These are phyloP conservation scores for Orchestes rusci DNA, from an alignment of 2,888 invertebrate genomes.

Conservation along the genomic window DNA sequence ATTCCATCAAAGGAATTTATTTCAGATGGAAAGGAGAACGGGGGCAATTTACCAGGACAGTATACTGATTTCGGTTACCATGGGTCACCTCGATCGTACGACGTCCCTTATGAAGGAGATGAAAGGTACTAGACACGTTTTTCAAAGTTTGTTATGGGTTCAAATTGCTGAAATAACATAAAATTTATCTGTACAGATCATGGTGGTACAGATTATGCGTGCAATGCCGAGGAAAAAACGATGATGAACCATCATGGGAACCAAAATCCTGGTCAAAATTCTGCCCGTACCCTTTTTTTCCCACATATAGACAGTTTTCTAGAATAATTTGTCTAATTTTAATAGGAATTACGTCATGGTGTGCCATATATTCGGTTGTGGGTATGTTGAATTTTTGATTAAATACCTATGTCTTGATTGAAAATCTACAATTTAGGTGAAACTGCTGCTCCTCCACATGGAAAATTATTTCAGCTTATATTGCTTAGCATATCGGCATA, in stretches of 20 bases:
- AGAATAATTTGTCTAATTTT: conserved; percentile 64
- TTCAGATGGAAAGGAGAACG: conserved; percentile 19
- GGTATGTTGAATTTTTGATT: conserved; percentile 6
- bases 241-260: conserved; percentile 64
- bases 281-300: conserved; percentile 79
- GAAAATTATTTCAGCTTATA: conserved; percentile 71
- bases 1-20: conserved; percentile 6
- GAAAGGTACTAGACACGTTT: too few species aligned
- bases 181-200: conserved; percentile 48
- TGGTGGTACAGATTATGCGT: conserved; percentile 78
- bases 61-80: background rate
- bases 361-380: conserved; percentile 49
- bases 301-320: conserved; percentile 74
- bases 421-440: conserved; percentile 45
- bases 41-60: conserved; percentile 9
- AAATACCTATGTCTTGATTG: background rate
- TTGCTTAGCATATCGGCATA: conserved; percentile 67
- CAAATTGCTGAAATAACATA: conserved; percentile 1
- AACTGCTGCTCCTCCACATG: conserved; percentile 75
- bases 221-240: conserved; percentile 66
- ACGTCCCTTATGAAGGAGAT: background rate
- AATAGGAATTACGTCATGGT: conserved; percentile 68
- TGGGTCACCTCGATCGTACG: background rate
- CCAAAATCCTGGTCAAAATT: conserved; percentile 71
- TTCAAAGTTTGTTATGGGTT: too few species aligned